Conservation (phyloP, 2,113 vertebrate genomes). For the Periophthalmus modestus region DNA sequence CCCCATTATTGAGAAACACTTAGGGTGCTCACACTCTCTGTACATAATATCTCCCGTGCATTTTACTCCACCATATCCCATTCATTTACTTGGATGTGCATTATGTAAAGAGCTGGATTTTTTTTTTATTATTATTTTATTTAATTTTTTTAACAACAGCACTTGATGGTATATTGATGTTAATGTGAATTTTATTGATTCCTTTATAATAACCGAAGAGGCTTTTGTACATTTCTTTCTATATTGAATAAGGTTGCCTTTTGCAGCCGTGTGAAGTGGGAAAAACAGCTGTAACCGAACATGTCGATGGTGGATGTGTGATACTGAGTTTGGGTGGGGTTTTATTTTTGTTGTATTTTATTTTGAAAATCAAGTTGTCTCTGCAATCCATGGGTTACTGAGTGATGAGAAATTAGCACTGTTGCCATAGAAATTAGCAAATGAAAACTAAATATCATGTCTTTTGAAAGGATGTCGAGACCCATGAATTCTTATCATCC, state of each 20-base stretch:
- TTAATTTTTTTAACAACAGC: conserved; percentile 53
- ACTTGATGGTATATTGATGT: conserved; percentile 69
- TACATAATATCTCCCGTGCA: conserved; percentile 41
- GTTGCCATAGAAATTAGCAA: too few relatives aligned
- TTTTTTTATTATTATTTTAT: neutral
- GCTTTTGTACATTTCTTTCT: conserved; percentile 71
- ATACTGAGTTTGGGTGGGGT: conserved; percentile 30
- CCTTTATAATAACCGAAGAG: conserved; percentile 42
- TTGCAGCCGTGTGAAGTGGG: conserved; percentile 46
- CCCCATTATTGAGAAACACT: conserved; percentile 52
- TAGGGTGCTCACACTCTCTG: conserved; percentile 48
- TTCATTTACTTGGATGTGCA: conserved; percentile 34
- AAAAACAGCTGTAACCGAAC: conserved; percentile 33
- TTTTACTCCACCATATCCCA: conserved; percentile 49
- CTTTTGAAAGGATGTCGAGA: neutral
- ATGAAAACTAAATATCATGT: too few relatives aligned
- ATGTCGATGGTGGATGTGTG: conserved; percentile 42
- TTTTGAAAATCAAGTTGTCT: conserved; percentile 37
- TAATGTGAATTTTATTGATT: conserved; percentile 57
- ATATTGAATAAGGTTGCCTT: conserved; percentile 62
- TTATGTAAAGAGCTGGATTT: conserved; percentile 27
- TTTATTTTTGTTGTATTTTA: conserved; percentile 32
- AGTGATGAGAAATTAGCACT: too few relatives aligned
- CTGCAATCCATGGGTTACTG: neutral
- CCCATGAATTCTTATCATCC: conserved; percentile 15